Percentiles rank a stretch among this genome's conserved stretches.
Conservation (phyloP, 2,888 invertebrate genomes). For the Lepidocyrtoides sp. region DNA sequence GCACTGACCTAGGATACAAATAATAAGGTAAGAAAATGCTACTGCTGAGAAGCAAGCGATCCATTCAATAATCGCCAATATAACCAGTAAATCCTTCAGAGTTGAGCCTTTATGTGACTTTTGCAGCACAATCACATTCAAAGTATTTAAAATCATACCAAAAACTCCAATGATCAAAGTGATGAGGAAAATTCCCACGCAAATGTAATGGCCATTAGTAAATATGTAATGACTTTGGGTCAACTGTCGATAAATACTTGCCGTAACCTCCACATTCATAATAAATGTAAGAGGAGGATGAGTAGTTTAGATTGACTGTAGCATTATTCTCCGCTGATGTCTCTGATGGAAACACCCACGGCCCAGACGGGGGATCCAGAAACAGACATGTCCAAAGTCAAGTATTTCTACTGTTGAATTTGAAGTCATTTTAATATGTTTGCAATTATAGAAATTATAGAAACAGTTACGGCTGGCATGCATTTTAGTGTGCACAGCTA, state of each 20-base stretch:
- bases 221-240: background rate
- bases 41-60: constrained; percentile 29
- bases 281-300: background rate
- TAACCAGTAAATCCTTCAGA: constrained; percentile 26
- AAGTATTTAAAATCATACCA: constrained; percentile 13
- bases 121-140: constrained; percentile 7
- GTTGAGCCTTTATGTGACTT: background rate
- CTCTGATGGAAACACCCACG: background rate
- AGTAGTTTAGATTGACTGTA: background rate
- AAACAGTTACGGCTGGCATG: no score
- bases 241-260: background rate
- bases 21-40: constrained; percentile 2
- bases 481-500: no score
- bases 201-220: constrained; percentile 36
- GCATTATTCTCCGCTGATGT: background rate
- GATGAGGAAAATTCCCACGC: background rate
- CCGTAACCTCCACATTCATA: constrained; percentile 52
- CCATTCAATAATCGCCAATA: constrained; percentile 47
- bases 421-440: background rate
- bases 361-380: constrained; percentile 27
- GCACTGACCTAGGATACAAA: constrained; percentile 50
- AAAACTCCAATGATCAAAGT: background rate
- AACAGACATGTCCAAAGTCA: constrained; percentile 70
- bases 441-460: no score
- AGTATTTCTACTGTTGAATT: constrained; percentile 37